Evolutionary conservation across 1,140 invertebrate species (phyloP), one percentile per base, ranked within the genome.

Genomic region (Colletes latitarsis): DNA sequence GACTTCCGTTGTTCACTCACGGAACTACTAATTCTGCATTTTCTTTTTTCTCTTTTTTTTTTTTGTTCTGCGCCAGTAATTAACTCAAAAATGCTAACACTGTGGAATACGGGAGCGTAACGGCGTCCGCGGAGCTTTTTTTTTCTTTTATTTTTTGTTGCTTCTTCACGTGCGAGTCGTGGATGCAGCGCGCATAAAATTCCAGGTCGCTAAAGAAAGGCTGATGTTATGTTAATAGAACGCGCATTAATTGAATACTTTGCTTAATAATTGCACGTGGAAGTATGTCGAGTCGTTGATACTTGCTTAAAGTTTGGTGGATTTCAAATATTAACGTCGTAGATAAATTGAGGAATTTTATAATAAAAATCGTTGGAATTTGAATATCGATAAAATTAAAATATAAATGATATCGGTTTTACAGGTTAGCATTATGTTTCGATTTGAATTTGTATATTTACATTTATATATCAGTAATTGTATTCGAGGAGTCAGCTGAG

Each of bases 1-100:
- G 41, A 49, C n/a, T 49, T 60, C 43, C 58, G 69, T 58, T 78
- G 58, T 72, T 72, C 58, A n/a, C 46, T 41, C 53, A 21, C 58
- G 53, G 14, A 74, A 55, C 68, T 52, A 52, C 21, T 68, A 43
- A 30, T 78, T 62, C 58, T 41, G 30, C 21, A 69, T 49, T 53
- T 41, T 52, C 14, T 0, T 14, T 15, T 53, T 15, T 4, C 30
- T 14, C 39, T 3, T 0, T 0, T 19, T 55, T 12, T n/a, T n/a
- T 53, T 68, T 49, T 58, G 8, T 19, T 41, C 72, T 5, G 14
- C 17, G 52, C 52, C 41, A 30, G 71, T 80, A 80, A 80, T 80
- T 75, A 80, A 80, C 77, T 80, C 71, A 60, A 80, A 80, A 80
- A 75, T 52, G 77, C 77, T 58, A 60, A 72, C 77, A 72, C 69